Evolutionary conservation across 2,113 vertebrate genomes (phyloP), one percentile per base, ranked within the genome.

Genomic region (Rafetus swinhoei): DNA sequence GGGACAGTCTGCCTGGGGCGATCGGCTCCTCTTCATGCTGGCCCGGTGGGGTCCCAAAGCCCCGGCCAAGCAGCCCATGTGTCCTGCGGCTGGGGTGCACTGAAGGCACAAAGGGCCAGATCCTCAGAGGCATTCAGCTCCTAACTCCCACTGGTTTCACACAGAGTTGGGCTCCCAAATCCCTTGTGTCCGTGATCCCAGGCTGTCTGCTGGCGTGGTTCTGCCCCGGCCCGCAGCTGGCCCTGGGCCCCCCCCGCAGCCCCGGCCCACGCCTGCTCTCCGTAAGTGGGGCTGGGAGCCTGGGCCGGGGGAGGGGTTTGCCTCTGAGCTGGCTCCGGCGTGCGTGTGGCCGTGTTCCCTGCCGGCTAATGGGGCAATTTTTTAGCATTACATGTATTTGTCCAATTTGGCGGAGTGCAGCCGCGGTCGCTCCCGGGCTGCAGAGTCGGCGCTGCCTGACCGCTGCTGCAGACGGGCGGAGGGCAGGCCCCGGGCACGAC

Each of bases 291-390:
- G 14, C 29, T 19, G 62, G 29, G 65, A 35, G 7, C 60, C 29
- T 32, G 18, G 62, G 15, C 62, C 62, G 29, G 29, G 18, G 62
- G n/a, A 9, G 16, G 39, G 39, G 39, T 45, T 5, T 45, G 39
- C 39, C 39, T 45, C 39, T 45, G 39, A 45, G 39, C 39, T 45
- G 39, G 39, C 39, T 45, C 39, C 39, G 39, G 39, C 39, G 39
- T 45, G 39, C 16, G 80, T 14, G n/a, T 29, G 1, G 52, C 85
- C 82, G 69, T 87, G 81, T 92, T 87, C 90, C 89, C 87, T 87
- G 88, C 90, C 35, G 25, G 95, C 96, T 97, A 97, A 97, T 97
- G 96, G 97, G 90, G 95, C 97, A 97, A 97, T 97, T 97, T 97
- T 95, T 97, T 94, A 96, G 91, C 97, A 97, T 97, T 97, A 97